Base-by-base conservation (phyloP, 2,888 invertebrate species). In the Agrotis ipsilon region DNA sequence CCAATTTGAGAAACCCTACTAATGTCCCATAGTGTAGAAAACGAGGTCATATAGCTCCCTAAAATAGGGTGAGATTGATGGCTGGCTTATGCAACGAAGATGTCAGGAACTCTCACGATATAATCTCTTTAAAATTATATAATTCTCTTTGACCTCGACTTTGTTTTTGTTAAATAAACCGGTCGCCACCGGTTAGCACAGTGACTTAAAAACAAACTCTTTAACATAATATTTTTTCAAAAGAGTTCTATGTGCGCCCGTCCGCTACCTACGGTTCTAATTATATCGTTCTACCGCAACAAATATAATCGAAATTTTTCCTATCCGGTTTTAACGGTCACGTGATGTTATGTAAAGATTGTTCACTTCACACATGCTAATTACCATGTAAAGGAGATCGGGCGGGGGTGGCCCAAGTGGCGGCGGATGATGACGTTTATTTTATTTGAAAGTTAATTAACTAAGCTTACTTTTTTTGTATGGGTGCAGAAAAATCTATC, bases 61-160 rank as follows among this genome's bases (percentile, higher is more conserved):
- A 62, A 74, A 77, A 74, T 70, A 74, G 78, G 46, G 61, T 39
- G 11, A 21, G 43, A 43, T 48, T 39, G 32, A 58, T 32, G n/a
- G 2, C 24, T 45, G 14, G 16, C n/a, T 63, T 70, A 27, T 48
- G 55, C 32, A 57, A 65, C 49, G 19, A n/a, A 16, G 14, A 3
- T 14, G 27, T 1, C 18, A 46, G 27, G 14, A 27, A 5, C 1
- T 19, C 16, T 43, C 2, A 43, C 3, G 13, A 45, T 45, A 49
- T 45, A 55, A n/a, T 11, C 19, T 55, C 7, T 32, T 45, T 49
- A 9, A 58, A 48, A 48, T 73, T 21, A 48, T 48, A 72, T 45
- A 2, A 55, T 49, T 21, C 21, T 24, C 3, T 48, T 39, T 21
- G 58, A 32, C 54, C 59, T 32, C 45, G 59, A 55, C n/a, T 13